Conservation (phyloP, 1,140 invertebrate genomes). For the Hypsibius dujardini region DNA sequence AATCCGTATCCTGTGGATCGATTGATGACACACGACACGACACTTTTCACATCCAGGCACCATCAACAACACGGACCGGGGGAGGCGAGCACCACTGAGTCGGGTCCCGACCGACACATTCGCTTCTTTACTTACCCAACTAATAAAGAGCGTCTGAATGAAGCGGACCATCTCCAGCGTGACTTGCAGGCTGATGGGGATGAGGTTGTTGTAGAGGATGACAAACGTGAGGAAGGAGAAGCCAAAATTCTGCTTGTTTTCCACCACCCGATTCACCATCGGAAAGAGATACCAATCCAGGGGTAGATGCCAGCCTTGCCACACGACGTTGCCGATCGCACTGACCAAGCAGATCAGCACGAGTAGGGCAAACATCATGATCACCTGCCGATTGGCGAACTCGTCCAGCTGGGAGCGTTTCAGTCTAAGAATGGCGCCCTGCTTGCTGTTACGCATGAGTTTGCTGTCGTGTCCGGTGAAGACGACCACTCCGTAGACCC, state of each 20-base stretch:
- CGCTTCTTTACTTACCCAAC: constrained; percentile 30
- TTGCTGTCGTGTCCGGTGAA: constrained; percentile 96
- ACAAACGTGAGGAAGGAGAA: constrained; percentile 95
- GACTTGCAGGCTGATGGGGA: constrained; percentile 96
- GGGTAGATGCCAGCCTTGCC: constrained; percentile 42
- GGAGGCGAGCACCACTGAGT: too few species aligned
- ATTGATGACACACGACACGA: too few species aligned
- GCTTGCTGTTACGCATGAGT: constrained; percentile 50
- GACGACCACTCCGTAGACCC: constrained; percentile 74
- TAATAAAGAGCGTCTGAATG: constrained; percentile 46
- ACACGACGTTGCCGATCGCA: constrained; percentile 66
- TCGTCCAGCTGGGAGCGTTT: constrained; percentile 85
- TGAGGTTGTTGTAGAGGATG: constrained; percentile 98
- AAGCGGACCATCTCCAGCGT: constrained; percentile 93
- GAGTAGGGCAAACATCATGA: constrained; percentile 80
- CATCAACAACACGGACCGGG: too few species aligned
- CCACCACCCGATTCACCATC: constrained; percentile 34
- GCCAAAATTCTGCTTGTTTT: constrained; percentile 58
- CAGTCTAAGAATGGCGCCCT: constrained; percentile 43
- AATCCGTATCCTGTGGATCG: too few species aligned
- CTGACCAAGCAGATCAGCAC: constrained; percentile 71
- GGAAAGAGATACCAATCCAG: constrained; percentile 68
- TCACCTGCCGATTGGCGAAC: constrained; percentile 78
- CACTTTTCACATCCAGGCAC: too few species aligned
- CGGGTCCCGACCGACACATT: background rate